Base-by-base conservation (phyloP, 2,888 invertebrate species). In the Agonum fuliginosum region DNA sequence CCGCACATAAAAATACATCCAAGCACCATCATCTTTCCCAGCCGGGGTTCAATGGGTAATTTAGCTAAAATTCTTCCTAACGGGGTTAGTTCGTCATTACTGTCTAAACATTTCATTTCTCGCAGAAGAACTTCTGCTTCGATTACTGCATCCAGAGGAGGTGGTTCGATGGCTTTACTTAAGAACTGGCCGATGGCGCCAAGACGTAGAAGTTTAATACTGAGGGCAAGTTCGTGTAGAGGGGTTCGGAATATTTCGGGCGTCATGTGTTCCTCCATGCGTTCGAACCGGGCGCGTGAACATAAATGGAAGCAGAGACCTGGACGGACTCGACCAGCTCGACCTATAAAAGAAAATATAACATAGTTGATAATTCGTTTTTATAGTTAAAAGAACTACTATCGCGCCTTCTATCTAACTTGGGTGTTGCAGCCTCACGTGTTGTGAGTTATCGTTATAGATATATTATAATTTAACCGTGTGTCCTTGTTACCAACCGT, bases 221-320 rank as follows among this genome's bases (percentile, higher is more conserved):
- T 95, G 71, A 99, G 89, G 0, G 97, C 96, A 74, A 99, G 88
- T 85, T 99, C 98, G 84, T 99, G 98, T 12, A 99, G 88, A 0
- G 99, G 99, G 0, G 98, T 98, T 71, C 99, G 91, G 88, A 99
- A 97, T 92, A 99, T 99, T 89, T 99, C 99, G 0, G 99, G 98
- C 0, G 97, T 97, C 85, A 95, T 93, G 83, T 98, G 97, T 82
- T 98, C 94, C 1, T 96, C 96, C 65, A 96, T 88, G 73, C 90
- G 91, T 0, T 91, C 89, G 85, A 86, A 95, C 14, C 96, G 89
- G 0, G 95, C 93, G 81, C 89, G 89, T 0, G 94, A 95, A 83
- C 97, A 98, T 14, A 99, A 88, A 81, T 97, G 97, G 87, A 97
- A 99, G 84, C 97, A 97, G 83, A 94, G 95, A 1, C 99, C 99